Base-by-base conservation (phyloP, 2,888 invertebrate genomes). In the Lottia scabra region DNA sequence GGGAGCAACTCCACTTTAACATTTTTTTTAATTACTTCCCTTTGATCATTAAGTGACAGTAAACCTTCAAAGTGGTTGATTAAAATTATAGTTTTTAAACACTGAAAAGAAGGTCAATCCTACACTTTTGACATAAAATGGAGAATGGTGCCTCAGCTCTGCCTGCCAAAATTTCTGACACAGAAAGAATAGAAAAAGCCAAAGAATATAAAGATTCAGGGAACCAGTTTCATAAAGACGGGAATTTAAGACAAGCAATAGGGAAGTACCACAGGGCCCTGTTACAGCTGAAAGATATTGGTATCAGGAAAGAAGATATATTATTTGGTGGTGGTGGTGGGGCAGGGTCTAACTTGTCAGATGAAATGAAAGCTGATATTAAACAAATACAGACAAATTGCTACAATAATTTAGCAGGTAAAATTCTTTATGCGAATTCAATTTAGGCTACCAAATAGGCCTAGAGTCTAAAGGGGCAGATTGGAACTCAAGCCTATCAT, bases 331-430 rank as follows among this genome's bases (percentile, higher is more conserved):
- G 70, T 62, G 76, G 77, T 68, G 70, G 77, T 46, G 79, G 77
- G 10, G 72, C 78, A 8, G 65, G 75, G 19, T 73, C 74, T 13
- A 76, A 78, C 43, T 26, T 79, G 45, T 68, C 77, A 10, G 75
- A 74, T n/a, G 81, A 81, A 30, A 71, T 80, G 67, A 70, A 77
- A 27, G 70, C 76, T 15, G 80, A 81, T 68, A 78, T 81, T 46
- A 75, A 75, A 19, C 72, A 73, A 44, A 75, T 88, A 15, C 81
- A 81, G 65, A 75, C 81, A 48, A 87, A 87, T 74, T 87, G 87
- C 72, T 84, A 87, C 73, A 88, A 87, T 66, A 88, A 88, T 75
- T 77, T 88, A 63, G 87, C 88, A 77, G 88, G 88, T 88, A 79
- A 10, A 30, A 30, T 30, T n/a, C n/a, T n/a, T n/a, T n/a, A n/a